Conservation (phyloP, 2,797 vertebrate species). For the Sebastes dallii region DNA sequence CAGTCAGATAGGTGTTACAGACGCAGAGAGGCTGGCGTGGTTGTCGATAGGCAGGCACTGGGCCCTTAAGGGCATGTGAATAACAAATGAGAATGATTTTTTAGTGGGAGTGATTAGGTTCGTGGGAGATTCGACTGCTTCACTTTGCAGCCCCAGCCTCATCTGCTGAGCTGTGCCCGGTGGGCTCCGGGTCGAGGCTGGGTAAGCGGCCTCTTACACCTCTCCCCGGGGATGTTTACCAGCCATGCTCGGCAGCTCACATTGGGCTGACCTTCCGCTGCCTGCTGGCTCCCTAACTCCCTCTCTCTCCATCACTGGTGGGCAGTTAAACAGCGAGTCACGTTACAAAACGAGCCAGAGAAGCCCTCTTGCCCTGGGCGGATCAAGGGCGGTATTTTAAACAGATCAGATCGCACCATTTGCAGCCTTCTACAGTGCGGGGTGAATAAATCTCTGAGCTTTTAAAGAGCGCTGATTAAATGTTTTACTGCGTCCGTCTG, state of each 20-base stretch:
- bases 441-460: constrained; percentile 68
- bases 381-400: constrained; percentile 64
- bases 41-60: constrained; percentile 17
- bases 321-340: constrained; percentile 67
- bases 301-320: constrained; percentile 43
- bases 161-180: constrained; percentile 28
- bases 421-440: constrained; percentile 39
- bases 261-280: constrained; percentile 67
- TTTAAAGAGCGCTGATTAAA: constrained; percentile 72
- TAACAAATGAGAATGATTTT: constrained; percentile 51
- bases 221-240: constrained; percentile 46
- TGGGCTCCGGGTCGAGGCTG: constrained; percentile 50
- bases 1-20: constrained; percentile 19
- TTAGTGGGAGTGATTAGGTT: constrained; percentile 45
- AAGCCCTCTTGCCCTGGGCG: constrained; percentile 48
- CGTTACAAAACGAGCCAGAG: constrained; percentile 55
- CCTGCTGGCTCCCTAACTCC: constrained; percentile 37
- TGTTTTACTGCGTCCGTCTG: constrained; percentile 66
- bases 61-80: constrained; percentile 46
- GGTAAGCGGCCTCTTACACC: constrained; percentile 49
- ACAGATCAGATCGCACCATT: constrained; percentile 64
- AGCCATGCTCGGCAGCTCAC: constrained; percentile 53
- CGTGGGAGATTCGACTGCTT: constrained; percentile 36
- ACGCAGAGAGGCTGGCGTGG: constrained; percentile 1
- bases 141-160: constrained; percentile 11